These are phyloP conservation scores for Aphis gossypii DNA, from an alignment of 1,140 invertebrate species.

Conservation along the genomic window DNA sequence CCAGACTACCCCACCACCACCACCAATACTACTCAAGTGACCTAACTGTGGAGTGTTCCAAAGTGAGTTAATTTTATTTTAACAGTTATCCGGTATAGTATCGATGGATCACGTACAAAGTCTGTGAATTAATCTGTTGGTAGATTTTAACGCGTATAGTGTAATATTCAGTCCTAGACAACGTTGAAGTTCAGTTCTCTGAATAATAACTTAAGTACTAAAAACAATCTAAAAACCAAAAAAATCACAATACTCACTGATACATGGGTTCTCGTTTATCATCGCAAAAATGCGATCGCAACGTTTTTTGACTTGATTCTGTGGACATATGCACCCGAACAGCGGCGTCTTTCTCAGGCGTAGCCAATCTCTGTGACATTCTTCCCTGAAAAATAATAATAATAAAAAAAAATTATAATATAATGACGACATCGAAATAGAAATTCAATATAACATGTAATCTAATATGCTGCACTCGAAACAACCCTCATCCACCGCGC, in stretches of 20 bases:
- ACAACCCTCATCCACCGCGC: background rate
- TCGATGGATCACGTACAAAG: background rate
- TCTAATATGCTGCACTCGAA: background rate
- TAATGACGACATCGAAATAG: background rate
- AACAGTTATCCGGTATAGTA: background rate
- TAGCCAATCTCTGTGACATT: slow-evolving; percentile 83
- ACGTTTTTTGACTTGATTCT: slow-evolving; percentile 83
- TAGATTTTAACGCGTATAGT: background rate
- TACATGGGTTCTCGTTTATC: slow-evolving; percentile 89
- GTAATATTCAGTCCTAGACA: background rate
- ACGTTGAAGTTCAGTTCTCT: background rate
- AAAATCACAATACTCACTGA: slow-evolving; percentile 77
- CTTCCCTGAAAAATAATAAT: slow-evolving; percentile 68
- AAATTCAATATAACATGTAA: background rate
- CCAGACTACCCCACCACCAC: background rate
- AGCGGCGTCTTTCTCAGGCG: slow-evolving; percentile 82
- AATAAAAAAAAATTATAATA: background rate
- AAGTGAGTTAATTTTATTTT: background rate
- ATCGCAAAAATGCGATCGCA: slow-evolving; percentile 85
- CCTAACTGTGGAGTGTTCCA: background rate
- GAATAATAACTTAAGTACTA: background rate
- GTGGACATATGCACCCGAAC: slow-evolving; percentile 90
- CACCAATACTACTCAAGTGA: background rate
- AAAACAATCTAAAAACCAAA: background rate
- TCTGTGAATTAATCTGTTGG: background rate